Conservation (phyloP, 64 coral and sea anemone genomes). For the Stichodactyla helianthus region DNA sequence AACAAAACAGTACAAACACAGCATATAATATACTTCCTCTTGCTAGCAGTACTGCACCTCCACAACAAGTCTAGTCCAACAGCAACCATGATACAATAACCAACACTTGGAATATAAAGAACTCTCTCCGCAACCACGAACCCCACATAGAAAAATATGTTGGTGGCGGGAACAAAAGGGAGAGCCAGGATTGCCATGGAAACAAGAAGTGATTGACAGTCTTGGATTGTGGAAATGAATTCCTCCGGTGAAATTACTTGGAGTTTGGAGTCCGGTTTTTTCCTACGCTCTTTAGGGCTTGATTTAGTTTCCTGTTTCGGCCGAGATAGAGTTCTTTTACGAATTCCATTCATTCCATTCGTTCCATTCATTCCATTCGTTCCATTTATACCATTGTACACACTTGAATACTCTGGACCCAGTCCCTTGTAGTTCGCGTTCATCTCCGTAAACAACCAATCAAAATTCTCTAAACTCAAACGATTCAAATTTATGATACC, state of each 20-base stretch:
- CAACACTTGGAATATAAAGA: slow-evolving; percentile 85
- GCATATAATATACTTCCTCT: slow-evolving; percentile 1
- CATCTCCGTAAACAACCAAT: not conserved
- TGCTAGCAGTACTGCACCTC: not conserved
- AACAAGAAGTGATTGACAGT: slow-evolving; percentile 39
- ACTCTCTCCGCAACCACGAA: slow-evolving; percentile 86
- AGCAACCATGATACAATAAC: slow-evolving; percentile 68
- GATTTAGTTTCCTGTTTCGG: not conserved
- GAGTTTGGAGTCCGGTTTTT: not conserved
- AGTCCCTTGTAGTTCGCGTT: slow-evolving; percentile 27
- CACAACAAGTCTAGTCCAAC: slow-evolving; percentile 59
- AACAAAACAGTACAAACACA: slow-evolving; percentile 27
- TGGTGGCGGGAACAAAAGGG: slow-evolving; percentile 70
- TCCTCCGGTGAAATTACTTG: not conserved
- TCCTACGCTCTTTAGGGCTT: slow-evolving; percentile 2
- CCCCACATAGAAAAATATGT: slow-evolving; percentile 94
- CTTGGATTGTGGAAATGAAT: slow-evolving; percentile 10
- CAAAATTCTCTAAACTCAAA: slow-evolving; percentile 22
- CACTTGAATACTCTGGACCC: not conserved
- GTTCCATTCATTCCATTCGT: not conserved
- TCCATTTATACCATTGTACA: slow-evolving; percentile 4
- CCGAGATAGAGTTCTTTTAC: slow-evolving; percentile 3
- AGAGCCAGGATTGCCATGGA: slow-evolving; percentile 56
- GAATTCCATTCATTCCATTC: not conserved
- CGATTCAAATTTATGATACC: slow-evolving; percentile 12